A percentile compares a stretch with the other conserved stretches of the same genome.
phyloP scores from a whole-genome alignment of 2,113 vertebrate genomes.

The Xenus cinereus region DNA sequence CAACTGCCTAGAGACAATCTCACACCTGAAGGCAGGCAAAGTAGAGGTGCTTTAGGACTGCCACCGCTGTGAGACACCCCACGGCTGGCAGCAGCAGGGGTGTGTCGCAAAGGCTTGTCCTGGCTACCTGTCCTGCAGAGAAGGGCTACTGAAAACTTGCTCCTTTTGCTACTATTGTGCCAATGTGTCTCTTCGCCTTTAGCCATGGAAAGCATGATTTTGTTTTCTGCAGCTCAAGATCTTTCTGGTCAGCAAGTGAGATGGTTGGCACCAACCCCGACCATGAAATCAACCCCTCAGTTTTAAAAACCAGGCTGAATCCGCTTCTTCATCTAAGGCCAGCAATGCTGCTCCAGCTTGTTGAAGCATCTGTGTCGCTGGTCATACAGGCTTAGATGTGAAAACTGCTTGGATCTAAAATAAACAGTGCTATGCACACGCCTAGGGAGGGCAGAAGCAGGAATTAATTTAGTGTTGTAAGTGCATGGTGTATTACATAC shows the following conservation, averaged over 20 bases:
- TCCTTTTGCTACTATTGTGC: not conserved
- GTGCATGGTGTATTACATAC: accelerated
- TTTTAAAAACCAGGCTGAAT: not conserved
- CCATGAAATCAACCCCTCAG: not conserved
- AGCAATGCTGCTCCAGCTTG: not conserved
- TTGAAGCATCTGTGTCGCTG: not conserved
- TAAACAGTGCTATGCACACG: not conserved
- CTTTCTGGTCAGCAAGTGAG: not conserved
- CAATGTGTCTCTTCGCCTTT: not conserved
- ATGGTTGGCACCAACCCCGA: not conserved
- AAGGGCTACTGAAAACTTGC: not conserved
- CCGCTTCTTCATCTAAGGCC: not conserved
- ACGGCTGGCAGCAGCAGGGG: not conserved
- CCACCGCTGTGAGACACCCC: not conserved
- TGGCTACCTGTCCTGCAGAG: not conserved
- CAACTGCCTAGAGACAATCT: not conserved
- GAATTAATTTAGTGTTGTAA: not conserved
- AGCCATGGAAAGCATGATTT: not conserved
- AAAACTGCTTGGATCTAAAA: not conserved
- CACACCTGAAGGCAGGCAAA: not conserved
- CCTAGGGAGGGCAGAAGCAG: not conserved
- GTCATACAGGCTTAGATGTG: not conserved
- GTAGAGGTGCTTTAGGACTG: not conserved
- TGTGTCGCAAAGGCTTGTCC: not conserved
- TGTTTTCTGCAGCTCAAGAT: not conserved